Evolutionary conservation across 92 coral and sea anemone genomes (phyloP).

Genomic region (Heliopora coerulea): DNA sequence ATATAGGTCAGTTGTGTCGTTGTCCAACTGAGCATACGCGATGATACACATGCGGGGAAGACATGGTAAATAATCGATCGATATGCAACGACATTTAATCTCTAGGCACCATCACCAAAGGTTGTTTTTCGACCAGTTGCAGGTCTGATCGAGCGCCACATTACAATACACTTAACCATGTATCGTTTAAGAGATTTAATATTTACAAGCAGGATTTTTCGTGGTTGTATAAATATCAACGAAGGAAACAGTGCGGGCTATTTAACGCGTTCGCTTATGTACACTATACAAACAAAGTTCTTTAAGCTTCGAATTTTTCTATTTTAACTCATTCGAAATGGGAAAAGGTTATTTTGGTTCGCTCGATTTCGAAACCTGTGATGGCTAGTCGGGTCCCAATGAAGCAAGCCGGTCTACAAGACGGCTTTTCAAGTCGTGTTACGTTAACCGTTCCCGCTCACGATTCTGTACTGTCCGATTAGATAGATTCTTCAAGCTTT

Average conservation of each 20-base stretch:
- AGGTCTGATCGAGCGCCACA: not conserved
- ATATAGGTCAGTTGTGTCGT: conserved; percentile 39
- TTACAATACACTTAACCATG: not conserved
- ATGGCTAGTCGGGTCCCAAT: not conserved
- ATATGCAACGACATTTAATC: not conserved
- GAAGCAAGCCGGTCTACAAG: not conserved
- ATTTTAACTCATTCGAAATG: not conserved
- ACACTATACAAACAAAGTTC: conserved; percentile 36
- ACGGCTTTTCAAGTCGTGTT: conserved; percentile 4
- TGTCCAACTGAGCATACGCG: conserved; percentile 10
- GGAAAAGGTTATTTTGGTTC: not conserved
- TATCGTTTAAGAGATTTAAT: conserved; percentile 35
- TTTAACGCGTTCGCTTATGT: conserved; percentile 22
- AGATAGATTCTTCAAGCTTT: not conserved
- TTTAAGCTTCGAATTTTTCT: not conserved
- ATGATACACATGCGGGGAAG: conserved; percentile 10
- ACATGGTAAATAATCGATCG: conserved; percentile 29
- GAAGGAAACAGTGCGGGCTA: conserved; percentile 12
- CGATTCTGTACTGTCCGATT: conserved; percentile 31
- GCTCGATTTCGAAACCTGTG: not conserved
- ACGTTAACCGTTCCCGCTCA: conserved; percentile 26
- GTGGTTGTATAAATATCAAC: conserved; percentile 26
- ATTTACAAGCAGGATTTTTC: conserved; percentile 24
- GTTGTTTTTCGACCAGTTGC: too few species aligned
- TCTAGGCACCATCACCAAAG: not conserved